These are phyloP conservation scores for Spea bombifrons DNA, from an alignment of 2,113 vertebrate genomes.

Conservation along the genomic window DNA sequence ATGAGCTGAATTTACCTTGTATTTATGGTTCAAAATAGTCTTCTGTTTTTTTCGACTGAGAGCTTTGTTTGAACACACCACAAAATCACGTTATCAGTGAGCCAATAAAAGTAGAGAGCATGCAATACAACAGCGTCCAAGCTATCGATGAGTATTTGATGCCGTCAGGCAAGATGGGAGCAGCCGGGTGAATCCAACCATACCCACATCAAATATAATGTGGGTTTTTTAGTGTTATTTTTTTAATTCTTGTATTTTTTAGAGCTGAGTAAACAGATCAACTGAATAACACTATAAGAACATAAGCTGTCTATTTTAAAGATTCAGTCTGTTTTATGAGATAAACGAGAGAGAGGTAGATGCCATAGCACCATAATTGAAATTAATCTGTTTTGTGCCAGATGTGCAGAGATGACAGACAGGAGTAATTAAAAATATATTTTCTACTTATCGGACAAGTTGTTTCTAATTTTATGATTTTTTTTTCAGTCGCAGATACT, in stretches of 20 bases:
- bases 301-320: neutral
- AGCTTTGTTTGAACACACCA: slow-evolving; percentile 36
- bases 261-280: too few relatives aligned
- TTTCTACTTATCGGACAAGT: slow-evolving; percentile 25
- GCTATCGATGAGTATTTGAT: slow-evolving; percentile 28
- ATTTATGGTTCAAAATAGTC: slow-evolving; percentile 36
- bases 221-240: neutral
- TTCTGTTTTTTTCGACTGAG: slow-evolving; percentile 33
- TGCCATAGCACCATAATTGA: too few relatives aligned
- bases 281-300: too few relatives aligned
- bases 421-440: neutral
- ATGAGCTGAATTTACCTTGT: slow-evolving; percentile 31
- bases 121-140: slow-evolving; percentile 6
- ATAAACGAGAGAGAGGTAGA: neutral
- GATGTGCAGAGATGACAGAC: neutral
- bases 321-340: neutral
- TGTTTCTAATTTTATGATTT: slow-evolving; percentile 19
- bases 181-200: slow-evolving; percentile 1
- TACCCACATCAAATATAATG: slow-evolving; percentile 19
- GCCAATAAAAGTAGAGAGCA: slow-evolving; percentile 27
- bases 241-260: too few relatives aligned
- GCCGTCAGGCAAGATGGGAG: slow-evolving; percentile 25
- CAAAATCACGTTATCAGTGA: slow-evolving; percentile 25
- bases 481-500: neutral
- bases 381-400: too few relatives aligned